Evolutionary conservation across 2,888 invertebrate genomes (phyloP).

Genomic region (Salticus scenicus): DNA sequence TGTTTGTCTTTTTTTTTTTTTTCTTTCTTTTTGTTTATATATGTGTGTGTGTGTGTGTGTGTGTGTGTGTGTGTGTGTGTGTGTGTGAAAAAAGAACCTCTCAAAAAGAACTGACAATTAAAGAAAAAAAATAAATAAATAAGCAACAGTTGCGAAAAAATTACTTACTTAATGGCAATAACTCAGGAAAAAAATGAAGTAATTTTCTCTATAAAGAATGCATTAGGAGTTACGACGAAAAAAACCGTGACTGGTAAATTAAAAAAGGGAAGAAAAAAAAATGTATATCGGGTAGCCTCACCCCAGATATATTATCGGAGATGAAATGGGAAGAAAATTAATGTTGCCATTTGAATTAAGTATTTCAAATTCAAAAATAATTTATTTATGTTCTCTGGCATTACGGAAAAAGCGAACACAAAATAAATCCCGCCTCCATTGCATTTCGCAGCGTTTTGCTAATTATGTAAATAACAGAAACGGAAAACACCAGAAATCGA

Average conservation of each 20-base stretch:
- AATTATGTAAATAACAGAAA: constrained; percentile 69
- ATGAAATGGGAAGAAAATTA: constrained; percentile 23
- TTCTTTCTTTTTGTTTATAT: too few relatives aligned
- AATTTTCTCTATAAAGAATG: not conserved
- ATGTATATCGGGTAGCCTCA: constrained; percentile 11
- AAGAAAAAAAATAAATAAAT: too few relatives aligned
- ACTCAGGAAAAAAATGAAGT: not conserved
- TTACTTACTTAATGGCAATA: constrained; percentile 8
- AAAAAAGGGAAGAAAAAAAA: not conserved
- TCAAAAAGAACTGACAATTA: too few relatives aligned
- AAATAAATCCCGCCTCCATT: constrained; percentile 1
- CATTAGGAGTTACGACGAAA: not conserved
- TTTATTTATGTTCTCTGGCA: constrained; percentile 51
- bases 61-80: too few relatives aligned
- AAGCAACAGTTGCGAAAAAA: too few relatives aligned
- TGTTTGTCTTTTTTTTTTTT: too few relatives aligned
- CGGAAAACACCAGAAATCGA: constrained; percentile 67
- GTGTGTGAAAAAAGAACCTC: too few relatives aligned
- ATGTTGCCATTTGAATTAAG: constrained; percentile 56
- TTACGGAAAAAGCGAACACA: constrained; percentile 9
- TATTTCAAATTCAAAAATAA: constrained; percentile 66
- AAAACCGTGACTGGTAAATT: constrained; percentile 10
- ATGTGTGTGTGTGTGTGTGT: too few relatives aligned
- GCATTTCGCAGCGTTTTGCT: constrained; percentile 63
- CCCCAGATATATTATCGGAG: constrained; percentile 25